Conservation (phyloP, 2,888 invertebrate genomes). For the Rotaria macrura region DNA sequence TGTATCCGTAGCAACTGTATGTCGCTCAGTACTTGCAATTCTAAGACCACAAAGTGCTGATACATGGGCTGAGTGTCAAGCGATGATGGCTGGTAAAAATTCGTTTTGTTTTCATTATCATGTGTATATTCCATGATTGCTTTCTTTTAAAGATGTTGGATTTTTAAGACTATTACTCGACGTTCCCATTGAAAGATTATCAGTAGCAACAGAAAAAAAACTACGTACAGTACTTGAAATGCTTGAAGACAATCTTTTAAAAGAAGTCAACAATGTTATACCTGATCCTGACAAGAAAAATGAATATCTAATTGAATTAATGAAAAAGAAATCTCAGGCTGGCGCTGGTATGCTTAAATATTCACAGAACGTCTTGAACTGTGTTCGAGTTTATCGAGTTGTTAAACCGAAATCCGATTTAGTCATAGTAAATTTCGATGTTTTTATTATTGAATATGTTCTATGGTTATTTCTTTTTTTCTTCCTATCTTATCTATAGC, state of each 20-base stretch:
- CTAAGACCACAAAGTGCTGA: constrained; percentile 74
- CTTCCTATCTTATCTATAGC: not conserved
- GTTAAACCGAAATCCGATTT: constrained; percentile 48
- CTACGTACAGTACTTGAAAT: not conserved
- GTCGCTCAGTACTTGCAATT: constrained; percentile 77
- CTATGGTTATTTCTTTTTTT: not conserved
- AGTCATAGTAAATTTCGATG: not conserved
- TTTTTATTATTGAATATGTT: too few species aligned
- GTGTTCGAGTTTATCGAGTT: constrained; percentile 68
- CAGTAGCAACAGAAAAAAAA: not conserved
- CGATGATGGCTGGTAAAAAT: constrained; percentile 79
- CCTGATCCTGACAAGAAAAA: constrained; percentile 55
- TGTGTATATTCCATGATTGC: too few species aligned
- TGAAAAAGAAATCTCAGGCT: constrained; percentile 70
- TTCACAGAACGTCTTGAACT: constrained; percentile 67
- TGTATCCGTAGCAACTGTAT: constrained; percentile 73
- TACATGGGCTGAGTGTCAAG: constrained; percentile 67
- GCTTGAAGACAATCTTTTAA: not conserved
- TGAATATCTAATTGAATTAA: constrained; percentile 42
- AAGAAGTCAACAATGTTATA: constrained; percentile 48
- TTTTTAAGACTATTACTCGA: not conserved
- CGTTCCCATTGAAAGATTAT: not conserved
- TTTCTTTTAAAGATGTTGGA: not conserved
- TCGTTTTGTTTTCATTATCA: too few species aligned
- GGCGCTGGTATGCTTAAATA: constrained; percentile 69